These are phyloP conservation scores for Archaeoteleia sp. DNA, from an alignment of 2,888 invertebrate genomes.

Conservation along the genomic window DNA sequence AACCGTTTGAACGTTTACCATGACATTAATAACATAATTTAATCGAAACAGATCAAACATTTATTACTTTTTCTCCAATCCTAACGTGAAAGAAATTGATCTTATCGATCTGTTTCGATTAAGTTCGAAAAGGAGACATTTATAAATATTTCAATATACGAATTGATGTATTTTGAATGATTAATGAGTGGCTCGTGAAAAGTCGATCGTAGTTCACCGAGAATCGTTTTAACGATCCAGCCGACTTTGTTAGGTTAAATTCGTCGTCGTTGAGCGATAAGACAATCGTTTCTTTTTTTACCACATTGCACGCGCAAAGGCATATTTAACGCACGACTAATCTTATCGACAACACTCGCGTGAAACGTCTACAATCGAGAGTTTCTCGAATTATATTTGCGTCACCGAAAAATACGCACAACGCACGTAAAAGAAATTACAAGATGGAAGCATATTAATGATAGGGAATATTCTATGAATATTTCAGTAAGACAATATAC, in stretches of 20 bases:
- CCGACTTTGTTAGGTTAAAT: constrained; percentile 44
- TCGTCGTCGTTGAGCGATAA: constrained; percentile 45
- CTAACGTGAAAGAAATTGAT: no score
- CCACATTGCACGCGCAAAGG: constrained; percentile 44
- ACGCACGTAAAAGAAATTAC: neutral
- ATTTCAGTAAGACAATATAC: no score
- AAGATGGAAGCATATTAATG: neutral
- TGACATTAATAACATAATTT: no score
- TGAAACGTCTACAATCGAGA: constrained; percentile 32
- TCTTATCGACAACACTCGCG: constrained; percentile 46
- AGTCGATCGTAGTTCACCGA: constrained; percentile 4
- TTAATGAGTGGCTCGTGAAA: no score
- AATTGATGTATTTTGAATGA: no score
- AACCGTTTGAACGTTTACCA: no score
- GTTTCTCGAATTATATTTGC: constrained; percentile 15
- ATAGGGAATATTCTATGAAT: no score
- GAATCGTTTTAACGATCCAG: constrained; percentile 34
- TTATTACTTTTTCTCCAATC: no score
- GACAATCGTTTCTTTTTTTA: constrained; percentile 46
- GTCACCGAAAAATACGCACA: constrained; percentile 7
- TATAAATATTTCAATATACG: no score
- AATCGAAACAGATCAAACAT: no score
- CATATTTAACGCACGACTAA: constrained; percentile 44
- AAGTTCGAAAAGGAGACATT: no score
- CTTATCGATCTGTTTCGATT: no score